phyloP scores from a whole-genome alignment of 1,140 invertebrate genomes.

The Anoplolepis gracilipes region DNA sequence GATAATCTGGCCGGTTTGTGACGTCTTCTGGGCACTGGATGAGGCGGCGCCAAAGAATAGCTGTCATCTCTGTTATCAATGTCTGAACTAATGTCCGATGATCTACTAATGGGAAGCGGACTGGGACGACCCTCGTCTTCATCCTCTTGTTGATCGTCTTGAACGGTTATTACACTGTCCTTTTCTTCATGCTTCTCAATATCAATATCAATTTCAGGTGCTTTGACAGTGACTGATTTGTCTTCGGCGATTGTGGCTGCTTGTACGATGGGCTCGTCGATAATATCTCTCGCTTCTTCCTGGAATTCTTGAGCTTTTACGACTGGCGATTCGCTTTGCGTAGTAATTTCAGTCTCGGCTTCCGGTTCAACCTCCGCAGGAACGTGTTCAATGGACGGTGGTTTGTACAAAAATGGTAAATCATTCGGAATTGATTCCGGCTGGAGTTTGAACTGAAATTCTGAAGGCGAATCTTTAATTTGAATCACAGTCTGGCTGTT shows the following conservation, averaged over 20 bases:
- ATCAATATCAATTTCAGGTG: slow-evolving; percentile 68
- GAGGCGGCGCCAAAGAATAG: slow-evolving; percentile 77
- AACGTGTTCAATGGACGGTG: slow-evolving; percentile 77
- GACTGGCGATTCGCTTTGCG: slow-evolving; percentile 69
- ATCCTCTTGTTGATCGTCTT: slow-evolving; percentile 69
- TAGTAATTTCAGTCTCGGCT: slow-evolving; percentile 67
- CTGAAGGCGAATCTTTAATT: slow-evolving; percentile 90
- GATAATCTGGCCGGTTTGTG: slow-evolving; percentile 79
- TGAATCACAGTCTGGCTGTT: slow-evolving; percentile 84
- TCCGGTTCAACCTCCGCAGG: slow-evolving; percentile 71
- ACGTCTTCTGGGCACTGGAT: slow-evolving; percentile 79
- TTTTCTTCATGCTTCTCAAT: slow-evolving; percentile 69
- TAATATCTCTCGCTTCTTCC: not conserved
- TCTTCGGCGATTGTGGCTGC: slow-evolving; percentile 53
- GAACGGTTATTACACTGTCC: slow-evolving; percentile 73
- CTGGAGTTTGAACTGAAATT: slow-evolving; percentile 89
- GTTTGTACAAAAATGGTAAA: slow-evolving; percentile 83
- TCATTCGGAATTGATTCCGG: slow-evolving; percentile 84
- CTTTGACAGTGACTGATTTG: not conserved
- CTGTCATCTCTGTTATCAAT: slow-evolving; percentile 81
- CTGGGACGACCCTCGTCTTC: slow-evolving; percentile 61
- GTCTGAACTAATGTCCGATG: slow-evolving; percentile 76
- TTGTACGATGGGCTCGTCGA: slow-evolving; percentile 10
- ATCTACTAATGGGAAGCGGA: slow-evolving; percentile 76
- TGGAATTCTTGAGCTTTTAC: slow-evolving; percentile 64